These are phyloP conservation scores for Grus americana DNA, from an alignment of 2,113 vertebrate species.

Conservation along the genomic window DNA sequence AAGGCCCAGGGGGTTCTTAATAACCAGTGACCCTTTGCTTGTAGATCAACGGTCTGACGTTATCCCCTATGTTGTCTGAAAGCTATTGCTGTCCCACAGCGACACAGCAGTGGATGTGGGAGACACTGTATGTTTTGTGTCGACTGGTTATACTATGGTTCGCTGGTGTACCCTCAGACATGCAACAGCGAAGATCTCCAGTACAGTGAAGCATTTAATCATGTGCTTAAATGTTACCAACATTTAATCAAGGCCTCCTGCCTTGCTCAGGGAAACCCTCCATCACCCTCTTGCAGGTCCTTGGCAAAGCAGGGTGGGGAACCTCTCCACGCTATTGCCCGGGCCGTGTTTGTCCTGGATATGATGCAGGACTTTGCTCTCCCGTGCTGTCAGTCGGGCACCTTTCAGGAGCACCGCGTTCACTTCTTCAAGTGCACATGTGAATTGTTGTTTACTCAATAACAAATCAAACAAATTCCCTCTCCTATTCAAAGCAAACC, in stretches of 20 bases:
- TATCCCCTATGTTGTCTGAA: background rate
- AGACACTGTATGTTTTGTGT: background rate
- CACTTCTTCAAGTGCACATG: background rate
- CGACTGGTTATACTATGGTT: background rate
- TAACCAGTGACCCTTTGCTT: background rate
- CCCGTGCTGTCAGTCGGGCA: rapidly evolving
- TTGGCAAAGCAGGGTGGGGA: background rate
- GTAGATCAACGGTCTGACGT: background rate
- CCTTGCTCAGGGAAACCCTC: background rate
- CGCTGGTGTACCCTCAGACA: background rate
- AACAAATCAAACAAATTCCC: constrained; percentile 61
- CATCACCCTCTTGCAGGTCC: background rate
- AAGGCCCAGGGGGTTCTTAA: background rate
- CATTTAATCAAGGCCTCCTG: background rate
- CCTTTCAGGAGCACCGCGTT: background rate
- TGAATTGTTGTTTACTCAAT: constrained; percentile 35
- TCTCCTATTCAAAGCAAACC: constrained; percentile 35
- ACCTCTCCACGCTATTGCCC: rapidly evolving
- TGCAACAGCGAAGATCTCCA: background rate
- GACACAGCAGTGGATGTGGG: background rate
- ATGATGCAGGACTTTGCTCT: background rate
- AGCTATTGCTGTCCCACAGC: background rate
- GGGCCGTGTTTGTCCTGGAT: background rate
- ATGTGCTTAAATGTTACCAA: rapidly evolving
- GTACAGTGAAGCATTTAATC: background rate